Percentiles rank a stretch among this genome's conserved stretches.
Conservation (phyloP, 2,797 vertebrate species). For the Danionella dracula region DNA sequence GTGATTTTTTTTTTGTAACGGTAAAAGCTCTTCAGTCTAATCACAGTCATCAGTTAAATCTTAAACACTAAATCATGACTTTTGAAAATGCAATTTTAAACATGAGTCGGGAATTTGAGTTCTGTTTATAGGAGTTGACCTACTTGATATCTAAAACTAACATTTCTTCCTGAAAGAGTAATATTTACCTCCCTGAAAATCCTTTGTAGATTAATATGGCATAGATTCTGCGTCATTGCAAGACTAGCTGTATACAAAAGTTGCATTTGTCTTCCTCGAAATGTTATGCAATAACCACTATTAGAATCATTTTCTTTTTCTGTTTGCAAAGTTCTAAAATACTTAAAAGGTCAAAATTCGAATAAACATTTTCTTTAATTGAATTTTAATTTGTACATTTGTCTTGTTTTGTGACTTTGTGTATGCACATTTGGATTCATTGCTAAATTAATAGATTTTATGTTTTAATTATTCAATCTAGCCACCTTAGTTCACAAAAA, state of each 20-base stretch:
- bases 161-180: background rate
- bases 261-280: background rate
- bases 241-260: background rate
- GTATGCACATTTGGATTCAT: too few relatives aligned
- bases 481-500: too few relatives aligned
- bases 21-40: too few relatives aligned
- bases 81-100: background rate
- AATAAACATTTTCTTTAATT: too few relatives aligned
- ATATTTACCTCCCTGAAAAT: slow-evolving; percentile 1
- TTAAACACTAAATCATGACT: background rate
- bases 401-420: too few relatives aligned
- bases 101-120: background rate
- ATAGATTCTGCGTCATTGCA: background rate
- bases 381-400: too few relatives aligned
- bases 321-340: too few relatives aligned
- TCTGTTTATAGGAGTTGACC: background rate
- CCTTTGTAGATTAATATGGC: background rate
- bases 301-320: background rate
- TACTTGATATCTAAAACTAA: background rate
- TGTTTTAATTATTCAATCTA: too few relatives aligned
- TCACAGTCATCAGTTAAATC: too few relatives aligned
- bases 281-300: background rate
- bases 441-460: too few relatives aligned
- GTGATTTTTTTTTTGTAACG: background rate
- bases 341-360: too few relatives aligned